Conservation (phyloP, 2,113 vertebrate species). For the Seriola quinqueradiata region DNA sequence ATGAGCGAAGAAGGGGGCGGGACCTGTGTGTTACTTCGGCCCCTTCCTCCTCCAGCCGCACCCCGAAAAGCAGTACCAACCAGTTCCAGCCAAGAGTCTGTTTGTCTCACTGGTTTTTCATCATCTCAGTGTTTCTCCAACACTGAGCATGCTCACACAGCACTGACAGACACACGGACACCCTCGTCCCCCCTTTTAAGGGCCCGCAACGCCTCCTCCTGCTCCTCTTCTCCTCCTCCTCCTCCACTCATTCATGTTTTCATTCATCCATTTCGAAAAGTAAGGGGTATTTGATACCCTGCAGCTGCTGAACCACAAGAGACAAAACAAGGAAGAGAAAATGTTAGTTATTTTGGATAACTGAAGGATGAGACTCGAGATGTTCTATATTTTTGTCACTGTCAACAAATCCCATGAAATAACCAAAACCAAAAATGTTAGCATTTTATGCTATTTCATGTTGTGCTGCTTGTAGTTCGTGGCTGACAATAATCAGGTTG, state of each 20-base stretch:
- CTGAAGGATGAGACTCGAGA: background rate
- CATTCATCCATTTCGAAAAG: slow-evolving; percentile 74
- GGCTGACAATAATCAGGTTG: too few species aligned
- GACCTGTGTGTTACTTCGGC: slow-evolving; percentile 5
- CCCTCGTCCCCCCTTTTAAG: slow-evolving; percentile 29
- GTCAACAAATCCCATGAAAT: background rate
- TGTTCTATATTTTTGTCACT: background rate
- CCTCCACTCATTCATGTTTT: slow-evolving; percentile 61
- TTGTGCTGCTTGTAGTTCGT: too few species aligned
- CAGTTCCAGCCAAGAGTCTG: slow-evolving; percentile 47
- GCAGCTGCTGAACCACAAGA: slow-evolving; percentile 54
- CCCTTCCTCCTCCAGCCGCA: background rate
- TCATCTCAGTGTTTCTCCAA: slow-evolving; percentile 30
- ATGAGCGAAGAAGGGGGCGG: slow-evolving; percentile 47
- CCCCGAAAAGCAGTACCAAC: slow-evolving; percentile 37
- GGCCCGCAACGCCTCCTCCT: slow-evolving; percentile 31
- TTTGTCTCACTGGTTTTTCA: slow-evolving; percentile 51
- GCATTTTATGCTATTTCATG: too few species aligned
- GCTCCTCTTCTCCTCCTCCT: slow-evolving; percentile 25
- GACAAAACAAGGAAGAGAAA: slow-evolving; percentile 31
- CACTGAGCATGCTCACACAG: slow-evolving; percentile 53
- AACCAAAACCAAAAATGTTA: background rate
- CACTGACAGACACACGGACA: slow-evolving; percentile 63
- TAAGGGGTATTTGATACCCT: slow-evolving; percentile 65
- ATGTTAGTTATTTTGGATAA: slow-evolving; percentile 7